These are phyloP conservation scores for Eumacrocentrus americanus DNA, from an alignment of 2,888 invertebrate species.

Conservation along the genomic window DNA sequence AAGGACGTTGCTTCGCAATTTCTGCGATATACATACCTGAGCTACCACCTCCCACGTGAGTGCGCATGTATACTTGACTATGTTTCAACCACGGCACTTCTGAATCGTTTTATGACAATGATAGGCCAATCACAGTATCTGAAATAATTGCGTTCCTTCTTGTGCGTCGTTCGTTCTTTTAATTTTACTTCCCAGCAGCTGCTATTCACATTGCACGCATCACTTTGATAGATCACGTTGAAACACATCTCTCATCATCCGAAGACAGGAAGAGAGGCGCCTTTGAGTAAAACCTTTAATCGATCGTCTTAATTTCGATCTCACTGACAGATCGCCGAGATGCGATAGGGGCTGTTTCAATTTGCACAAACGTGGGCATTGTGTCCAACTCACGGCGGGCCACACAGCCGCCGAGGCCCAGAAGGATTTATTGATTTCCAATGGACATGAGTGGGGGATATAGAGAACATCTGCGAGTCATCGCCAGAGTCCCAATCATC, in stretches of 20 bases:
- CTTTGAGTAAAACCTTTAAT: too few relatives aligned
- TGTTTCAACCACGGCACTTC: background rate
- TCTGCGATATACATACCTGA: constrained; percentile 10
- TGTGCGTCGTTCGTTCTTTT: too few relatives aligned
- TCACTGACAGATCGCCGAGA: background rate
- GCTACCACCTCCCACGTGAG: constrained; percentile 8
- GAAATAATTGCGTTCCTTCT: too few relatives aligned
- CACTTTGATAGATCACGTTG: too few relatives aligned
- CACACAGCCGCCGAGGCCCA: background rate
- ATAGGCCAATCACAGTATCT: too few relatives aligned
- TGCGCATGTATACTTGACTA: background rate
- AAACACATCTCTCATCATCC: too few relatives aligned
- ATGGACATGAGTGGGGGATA: background rate
- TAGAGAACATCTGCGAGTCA: constrained; percentile 15
- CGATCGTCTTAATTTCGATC: background rate
- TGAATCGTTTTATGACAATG: too few relatives aligned
- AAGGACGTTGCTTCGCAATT: background rate
- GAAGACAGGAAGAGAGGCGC: too few relatives aligned
- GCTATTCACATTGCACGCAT: too few relatives aligned
- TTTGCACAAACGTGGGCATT: constrained; percentile 22
- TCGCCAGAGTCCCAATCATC: constrained; percentile 9
- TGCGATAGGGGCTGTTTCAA: background rate
- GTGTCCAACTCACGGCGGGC: background rate
- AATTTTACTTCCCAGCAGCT: too few relatives aligned
- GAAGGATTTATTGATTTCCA: background rate